Base-by-base conservation (phyloP, 2,797 vertebrate species). In the Brotula barbata region DNA sequence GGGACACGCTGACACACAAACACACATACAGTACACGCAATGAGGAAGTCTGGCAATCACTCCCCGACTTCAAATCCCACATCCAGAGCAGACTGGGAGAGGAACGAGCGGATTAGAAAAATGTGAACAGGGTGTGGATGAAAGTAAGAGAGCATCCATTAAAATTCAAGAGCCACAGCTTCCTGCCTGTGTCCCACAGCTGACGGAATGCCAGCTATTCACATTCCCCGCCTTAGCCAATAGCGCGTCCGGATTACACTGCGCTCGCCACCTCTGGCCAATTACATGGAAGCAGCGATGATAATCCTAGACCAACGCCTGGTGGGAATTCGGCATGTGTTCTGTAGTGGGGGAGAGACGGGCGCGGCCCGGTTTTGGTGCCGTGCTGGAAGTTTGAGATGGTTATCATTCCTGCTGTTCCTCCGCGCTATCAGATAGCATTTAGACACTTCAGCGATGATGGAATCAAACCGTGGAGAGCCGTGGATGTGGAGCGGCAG, bases 161-260 rank as follows among this genome's bases (percentile, higher is more conserved):
- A 81, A 80, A 80, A 85, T 83, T 75, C 80, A 75, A 42, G 68
- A 83, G 81, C 77, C 75, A 71, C 55, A 34, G 76, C 79, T 90
- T 91, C 88, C 87, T 87, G 87, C 85, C 83, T 80, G 72, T n/a
- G 62, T 85, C 79, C 80, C 78, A 78, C 70, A 77, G 75, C 78
- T 74, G 71, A 85, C 74, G 71, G 77, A 77, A 83, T 81, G 77
- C 72, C 77, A 81, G 72, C 72, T 80, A 87, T 87, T 87, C 87
- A 77, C 80, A 82, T 88, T 87, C 80, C 76, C 71, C 15, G 59
- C 66, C 49, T 71, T 44, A 37, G 64, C 83, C 81, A 86, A 75
- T 81, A 23, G 67, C 6, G 39, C 45, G 75, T 34, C 41, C 48
- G 63, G 57, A 85, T 83, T 46, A 39, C 63, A 33, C 61, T 14